phyloP scores from a whole-genome alignment of 2,888 invertebrate species.

The Diogma glabrata region DNA sequence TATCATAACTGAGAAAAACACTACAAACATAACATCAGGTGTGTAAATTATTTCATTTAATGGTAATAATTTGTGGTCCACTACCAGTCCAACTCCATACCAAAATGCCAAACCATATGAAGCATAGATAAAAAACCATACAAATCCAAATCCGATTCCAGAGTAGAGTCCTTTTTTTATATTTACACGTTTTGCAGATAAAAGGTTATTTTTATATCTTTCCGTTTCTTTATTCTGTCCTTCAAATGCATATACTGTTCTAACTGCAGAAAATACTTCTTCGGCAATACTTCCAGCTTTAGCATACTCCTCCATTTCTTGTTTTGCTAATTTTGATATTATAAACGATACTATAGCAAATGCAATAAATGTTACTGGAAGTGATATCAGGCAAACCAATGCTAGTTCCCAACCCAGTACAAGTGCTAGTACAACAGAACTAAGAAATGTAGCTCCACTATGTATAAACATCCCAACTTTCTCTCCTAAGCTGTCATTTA shows the following conservation, averaged over 20 bases:
- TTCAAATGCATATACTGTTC: slow-evolving; percentile 69
- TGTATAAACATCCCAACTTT: slow-evolving; percentile 64
- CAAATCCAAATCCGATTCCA: slow-evolving; percentile 54
- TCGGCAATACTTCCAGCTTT: slow-evolving; percentile 66
- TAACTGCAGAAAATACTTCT: slow-evolving; percentile 59
- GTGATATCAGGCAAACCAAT: slow-evolving; percentile 57
- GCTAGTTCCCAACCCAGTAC: slow-evolving; percentile 71
- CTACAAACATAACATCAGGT: slow-evolving; percentile 57
- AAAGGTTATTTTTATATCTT: slow-evolving; percentile 52
- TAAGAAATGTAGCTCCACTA: slow-evolving; percentile 54
- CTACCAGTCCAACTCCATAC: slow-evolving; percentile 61
- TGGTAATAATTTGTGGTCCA: slow-evolving; percentile 41
- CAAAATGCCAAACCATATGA: slow-evolving; percentile 73
- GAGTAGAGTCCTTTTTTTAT: slow-evolving; percentile 55
- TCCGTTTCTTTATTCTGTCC: slow-evolving; percentile 57
- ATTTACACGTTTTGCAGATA: slow-evolving; percentile 51
- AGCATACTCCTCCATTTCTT: slow-evolving; percentile 60
- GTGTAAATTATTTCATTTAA: slow-evolving; percentile 40
- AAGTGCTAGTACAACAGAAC: slow-evolving; percentile 59
- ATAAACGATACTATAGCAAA: slow-evolving; percentile 54
- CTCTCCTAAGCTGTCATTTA: slow-evolving; percentile 77
- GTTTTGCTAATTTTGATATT: slow-evolving; percentile 49
- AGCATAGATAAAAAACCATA: slow-evolving; percentile 67
- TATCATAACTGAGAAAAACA: slow-evolving; percentile 36
- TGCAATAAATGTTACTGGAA: slow-evolving; percentile 54